Percentiles rank a stretch among this genome's conserved stretches.
phyloP scores from a whole-genome alignment of 2,888 invertebrate genomes.

The Dynastes grantii region DNA sequence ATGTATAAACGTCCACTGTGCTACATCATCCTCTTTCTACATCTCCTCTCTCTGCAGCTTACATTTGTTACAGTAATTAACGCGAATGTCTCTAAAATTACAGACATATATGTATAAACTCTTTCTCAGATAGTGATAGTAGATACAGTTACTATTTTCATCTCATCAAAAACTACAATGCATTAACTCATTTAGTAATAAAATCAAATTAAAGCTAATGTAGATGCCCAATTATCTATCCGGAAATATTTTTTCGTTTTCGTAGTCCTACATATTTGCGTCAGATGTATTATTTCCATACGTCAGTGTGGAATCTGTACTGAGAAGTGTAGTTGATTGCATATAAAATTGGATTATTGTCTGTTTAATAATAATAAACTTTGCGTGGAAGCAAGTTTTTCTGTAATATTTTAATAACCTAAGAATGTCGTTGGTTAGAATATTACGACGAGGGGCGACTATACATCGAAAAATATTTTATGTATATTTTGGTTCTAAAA shows the following conservation, averaged over 20 bases:
- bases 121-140: background rate
- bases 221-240: background rate
- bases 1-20: too few relatives aligned
- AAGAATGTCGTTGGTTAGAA: background rate
- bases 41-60: too few relatives aligned
- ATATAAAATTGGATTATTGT: background rate
- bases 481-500: too few relatives aligned
- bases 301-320: background rate
- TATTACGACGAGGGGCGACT: background rate
- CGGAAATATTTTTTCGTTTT: background rate
- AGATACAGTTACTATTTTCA: background rate
- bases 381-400: background rate
- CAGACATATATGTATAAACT: too few relatives aligned
- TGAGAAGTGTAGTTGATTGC: background rate
- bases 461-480: background rate
- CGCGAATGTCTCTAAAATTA: too few relatives aligned
- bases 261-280: constrained; percentile 27
- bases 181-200: background rate
- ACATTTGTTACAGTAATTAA: too few relatives aligned
- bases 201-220: background rate
- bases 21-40: too few relatives aligned
- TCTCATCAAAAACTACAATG: background rate
- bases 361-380: background rate
- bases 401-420: background rate
- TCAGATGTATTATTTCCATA: constrained; percentile 19